These are phyloP conservation scores for Goniozus legneri DNA, from an alignment of 1,140 invertebrate species.

Conservation along the genomic window DNA sequence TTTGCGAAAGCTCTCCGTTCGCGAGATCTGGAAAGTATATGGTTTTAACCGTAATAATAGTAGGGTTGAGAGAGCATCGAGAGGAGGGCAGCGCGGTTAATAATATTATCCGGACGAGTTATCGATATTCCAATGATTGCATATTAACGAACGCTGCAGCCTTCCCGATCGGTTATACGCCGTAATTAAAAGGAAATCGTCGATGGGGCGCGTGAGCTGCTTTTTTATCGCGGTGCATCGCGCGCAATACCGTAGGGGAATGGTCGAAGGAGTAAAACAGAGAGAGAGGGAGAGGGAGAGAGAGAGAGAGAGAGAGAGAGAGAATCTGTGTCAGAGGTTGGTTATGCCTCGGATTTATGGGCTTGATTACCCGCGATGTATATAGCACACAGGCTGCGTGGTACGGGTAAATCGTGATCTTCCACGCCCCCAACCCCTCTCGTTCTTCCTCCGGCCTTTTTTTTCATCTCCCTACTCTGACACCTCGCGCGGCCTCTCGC, in stretches of 20 bases:
- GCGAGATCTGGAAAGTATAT: too few species aligned
- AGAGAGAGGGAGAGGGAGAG: not conserved
- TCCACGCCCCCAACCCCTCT: constrained; percentile 32
- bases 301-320: constrained; percentile 8
- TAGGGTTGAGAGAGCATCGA: too few species aligned
- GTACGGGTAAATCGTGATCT: constrained; percentile 45
- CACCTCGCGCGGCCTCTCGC: constrained; percentile 12
- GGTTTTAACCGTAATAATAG: too few species aligned
- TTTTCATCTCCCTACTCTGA: constrained; percentile 3
- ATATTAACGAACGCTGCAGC: too few species aligned
- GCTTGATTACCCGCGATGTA: constrained; percentile 34
- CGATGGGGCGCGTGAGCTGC: constrained; percentile 20
- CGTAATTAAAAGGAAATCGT: constrained; percentile 30
- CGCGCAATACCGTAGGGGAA: constrained; percentile 13
- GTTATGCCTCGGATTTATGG: constrained; percentile 39
- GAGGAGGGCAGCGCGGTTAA: too few species aligned
- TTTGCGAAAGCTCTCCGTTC: too few species aligned
- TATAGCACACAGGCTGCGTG: constrained; percentile 33
- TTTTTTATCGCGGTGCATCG: constrained; percentile 20
- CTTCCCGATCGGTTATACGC: too few species aligned
- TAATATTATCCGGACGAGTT: too few species aligned
- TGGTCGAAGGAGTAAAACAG: not conserved
- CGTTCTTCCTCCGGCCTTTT: constrained; percentile 11
- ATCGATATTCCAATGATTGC: too few species aligned
- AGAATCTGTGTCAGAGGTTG: constrained; percentile 41